Evolutionary conservation across 2,113 vertebrate genomes (phyloP), one percentile per base, ranked within the genome.

Genomic region (Datnioides undecimradiatus): DNA sequence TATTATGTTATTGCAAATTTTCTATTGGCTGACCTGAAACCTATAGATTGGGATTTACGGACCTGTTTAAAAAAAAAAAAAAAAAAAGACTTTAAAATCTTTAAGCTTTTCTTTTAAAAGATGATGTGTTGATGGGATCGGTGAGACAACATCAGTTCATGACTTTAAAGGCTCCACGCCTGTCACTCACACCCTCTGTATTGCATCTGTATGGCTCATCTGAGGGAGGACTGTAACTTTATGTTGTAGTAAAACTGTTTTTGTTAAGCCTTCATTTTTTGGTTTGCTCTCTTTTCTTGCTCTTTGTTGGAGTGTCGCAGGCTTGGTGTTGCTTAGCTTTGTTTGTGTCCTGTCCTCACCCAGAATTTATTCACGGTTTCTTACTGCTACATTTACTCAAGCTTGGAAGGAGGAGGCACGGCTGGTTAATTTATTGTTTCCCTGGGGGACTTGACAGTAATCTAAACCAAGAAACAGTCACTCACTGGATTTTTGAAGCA

Each of bases 401-500:
- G 82, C 59, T 68, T 75, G 68, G 13, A 79, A 72, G 79, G 58
- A 3, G 52, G 45, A 75, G n/a, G 76, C 66, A 65, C 19, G 40
- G 79, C 57, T 33, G 36, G 51, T 85, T 78, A 78, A 86, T 79
- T 89, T 87, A 90, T 90, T 87, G 82, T 83, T 82, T 60, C 66
- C 59, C 79, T 54, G 57, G 80, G 76, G 51, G 57, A 81, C 60
- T 73, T 73, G 45, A 73, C 73, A 33, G 76, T 62, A 40, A 79
- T 48, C 48, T 54, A 64, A 81, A 83, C 40, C 12, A 21, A 79
- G 74, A 80, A 78, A 67, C 54, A 57, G 55, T 88, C 80, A 71
- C 72, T 87, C 75, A 83, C 76, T 84, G 83, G 87, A 85, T 71
- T 83, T 83, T 55, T 41, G 17, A 85, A 65, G 43, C 83, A 58